Base-by-base conservation (phyloP, 2,113 vertebrate species). In the Uria aalge region DNA sequence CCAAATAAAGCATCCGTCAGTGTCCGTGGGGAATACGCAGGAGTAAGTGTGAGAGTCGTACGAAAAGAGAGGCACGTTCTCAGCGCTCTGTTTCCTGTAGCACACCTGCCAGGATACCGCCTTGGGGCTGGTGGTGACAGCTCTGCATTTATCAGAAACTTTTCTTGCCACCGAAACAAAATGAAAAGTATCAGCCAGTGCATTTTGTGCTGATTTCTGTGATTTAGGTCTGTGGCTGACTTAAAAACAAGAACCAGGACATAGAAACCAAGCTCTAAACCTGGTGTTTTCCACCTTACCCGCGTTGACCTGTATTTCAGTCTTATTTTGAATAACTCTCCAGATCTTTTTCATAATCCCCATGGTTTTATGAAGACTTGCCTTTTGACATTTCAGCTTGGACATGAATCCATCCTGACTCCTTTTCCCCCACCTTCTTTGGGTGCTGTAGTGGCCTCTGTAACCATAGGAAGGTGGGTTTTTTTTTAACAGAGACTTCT, bases 131-230 rank as follows among this genome's bases (percentile, higher is more conserved):
- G 64, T 53, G 36, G 59, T 76, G 73, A 92, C 57, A 79, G 82
- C 53, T 88, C 62, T 73, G 71, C 36, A 2, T 85, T 96, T 93
- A 66, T 34, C 81, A 82, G 92, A 93, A 97, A 79, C 8, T 18
- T 59, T 52, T 68, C 36, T 79, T 75, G 69, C 55, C 63, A 57
- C 63, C 0, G 4, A 75, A 79, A 74, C 74, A 76, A 84, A 40
- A 9, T 8, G 15, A n/a, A 2, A 34, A 84, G 23, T 21, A 43
- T 64, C 66, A 71, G 29, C 16, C 20, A 3, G 15, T 72, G 17
- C 27, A 27, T 90, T 95, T 93, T 85, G 27, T 97, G 92, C 92
- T 85, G 92, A 88, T 73, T 90, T 90, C 48, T 83, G 67, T 62
- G 36, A 76, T 72, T 90, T 62, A 41, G 57, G 30, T 68, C 69